A percentile compares a stretch with the other conserved stretches of the same genome.
phyloP scores from a whole-genome alignment of 2,113 vertebrate genomes.

The Oenanthe melanoleuca region DNA sequence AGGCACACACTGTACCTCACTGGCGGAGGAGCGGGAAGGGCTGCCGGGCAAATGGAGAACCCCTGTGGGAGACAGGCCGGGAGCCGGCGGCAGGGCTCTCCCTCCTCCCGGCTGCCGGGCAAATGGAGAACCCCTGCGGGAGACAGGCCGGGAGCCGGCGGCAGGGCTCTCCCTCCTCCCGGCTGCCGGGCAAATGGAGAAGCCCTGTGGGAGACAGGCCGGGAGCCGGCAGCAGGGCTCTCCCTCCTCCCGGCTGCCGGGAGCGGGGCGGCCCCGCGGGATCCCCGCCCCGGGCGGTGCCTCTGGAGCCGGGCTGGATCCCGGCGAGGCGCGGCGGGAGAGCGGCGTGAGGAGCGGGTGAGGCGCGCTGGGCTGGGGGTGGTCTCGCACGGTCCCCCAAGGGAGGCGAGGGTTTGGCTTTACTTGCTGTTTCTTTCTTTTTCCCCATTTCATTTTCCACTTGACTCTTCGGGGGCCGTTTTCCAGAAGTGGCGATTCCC shows the following conservation, averaged over 20 bases:
- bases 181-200: rapidly evolving
- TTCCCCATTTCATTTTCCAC: rapidly evolving
- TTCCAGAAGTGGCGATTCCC: rapidly evolving
- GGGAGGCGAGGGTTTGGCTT: background rate
- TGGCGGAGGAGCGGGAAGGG: background rate
- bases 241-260: background rate
- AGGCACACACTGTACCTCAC: rapidly evolving
- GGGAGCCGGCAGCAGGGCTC: rapidly evolving
- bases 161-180: background rate
- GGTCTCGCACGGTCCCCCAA: too few species aligned
- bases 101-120: too few species aligned
- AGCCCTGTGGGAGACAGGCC: rapidly evolving
- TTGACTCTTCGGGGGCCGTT: background rate
- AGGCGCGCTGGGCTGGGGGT: background rate
- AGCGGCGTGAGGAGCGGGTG: background rate
- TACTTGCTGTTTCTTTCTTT: background rate
- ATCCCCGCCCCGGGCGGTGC: conserved; percentile 21
- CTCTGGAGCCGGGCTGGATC: rapidly evolving
- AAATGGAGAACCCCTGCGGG: rapidly evolving
- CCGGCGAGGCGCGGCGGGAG: background rate
- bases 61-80: rapidly evolving
- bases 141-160: rapidly evolving
- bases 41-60: rapidly evolving
- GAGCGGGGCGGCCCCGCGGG: background rate
- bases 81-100: rapidly evolving